A percentile compares a stretch with the other conserved stretches of the same genome.
These are phyloP conservation scores for Anorthoa munda DNA, from an alignment of 2,888 invertebrate species.

Conservation along the genomic window DNA sequence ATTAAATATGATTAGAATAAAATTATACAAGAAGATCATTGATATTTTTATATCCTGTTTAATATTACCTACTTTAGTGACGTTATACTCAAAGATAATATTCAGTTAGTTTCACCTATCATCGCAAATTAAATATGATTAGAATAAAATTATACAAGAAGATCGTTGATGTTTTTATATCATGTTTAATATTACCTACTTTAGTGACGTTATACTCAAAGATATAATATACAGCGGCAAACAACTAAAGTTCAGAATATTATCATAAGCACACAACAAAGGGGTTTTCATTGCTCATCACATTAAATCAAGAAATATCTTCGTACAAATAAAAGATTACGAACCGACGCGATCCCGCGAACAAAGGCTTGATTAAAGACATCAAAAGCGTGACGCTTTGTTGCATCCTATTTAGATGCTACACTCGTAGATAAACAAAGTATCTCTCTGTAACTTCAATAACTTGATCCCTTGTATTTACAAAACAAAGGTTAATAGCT, in stretches of 20 bases:
- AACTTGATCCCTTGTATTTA: slow-evolving; percentile 54
- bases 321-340: slow-evolving; percentile 61
- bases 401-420: slow-evolving; percentile 65
- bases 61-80: background rate
- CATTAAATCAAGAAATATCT: slow-evolving; percentile 58
- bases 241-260: slow-evolving; percentile 41
- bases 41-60: background rate
- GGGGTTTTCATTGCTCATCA: slow-evolving; percentile 43
- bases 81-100: slow-evolving; percentile 12
- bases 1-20: background rate
- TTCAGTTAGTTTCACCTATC: slow-evolving; percentile 5
- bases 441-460: slow-evolving; percentile 53
- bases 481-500: slow-evolving; percentile 50
- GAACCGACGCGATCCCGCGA: slow-evolving; percentile 46
- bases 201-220: background rate
- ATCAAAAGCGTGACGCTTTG: slow-evolving; percentile 64
- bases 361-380: slow-evolving; percentile 69
- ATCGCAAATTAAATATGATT: background rate
- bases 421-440: slow-evolving; percentile 53
- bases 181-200: slow-evolving; percentile 3
- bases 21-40: background rate
- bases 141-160: background rate
- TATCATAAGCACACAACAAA: slow-evolving; percentile 51
- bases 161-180: background rate
- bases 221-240: slow-evolving; percentile 21